These are phyloP conservation scores for Eulemur rufifrons DNA, from an alignment of 2,113 vertebrate genomes.

Conservation along the genomic window DNA sequence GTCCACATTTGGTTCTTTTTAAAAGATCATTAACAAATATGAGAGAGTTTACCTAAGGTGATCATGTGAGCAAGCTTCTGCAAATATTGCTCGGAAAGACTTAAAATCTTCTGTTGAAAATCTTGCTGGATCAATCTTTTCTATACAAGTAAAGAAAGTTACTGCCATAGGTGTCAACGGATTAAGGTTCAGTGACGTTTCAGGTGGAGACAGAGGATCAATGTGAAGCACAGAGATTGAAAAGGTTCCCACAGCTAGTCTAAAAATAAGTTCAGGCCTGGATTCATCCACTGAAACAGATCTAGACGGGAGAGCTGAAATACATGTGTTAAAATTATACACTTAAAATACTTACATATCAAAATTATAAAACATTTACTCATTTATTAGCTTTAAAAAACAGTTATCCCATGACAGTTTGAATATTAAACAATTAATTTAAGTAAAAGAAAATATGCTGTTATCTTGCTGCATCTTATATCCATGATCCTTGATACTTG, in stretches of 20 bases:
- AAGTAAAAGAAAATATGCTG: not conserved
- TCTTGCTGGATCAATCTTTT: conserved; percentile 86
- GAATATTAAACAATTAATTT: not conserved
- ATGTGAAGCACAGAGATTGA: conserved; percentile 96
- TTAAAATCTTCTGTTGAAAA: conserved; percentile 89
- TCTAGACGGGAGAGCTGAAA: conserved; percentile 93
- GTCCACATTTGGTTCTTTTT: not conserved
- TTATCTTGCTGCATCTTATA: not conserved
- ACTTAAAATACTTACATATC: not conserved
- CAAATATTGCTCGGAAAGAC: conserved; percentile 90
- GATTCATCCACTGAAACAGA: conserved; percentile 94
- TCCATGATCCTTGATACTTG: not conserved
- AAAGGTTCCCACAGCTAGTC: conserved; percentile 89
- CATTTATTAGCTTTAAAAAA: not conserved
- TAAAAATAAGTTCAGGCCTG: conserved; percentile 94
- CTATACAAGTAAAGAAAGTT: conserved; percentile 92
- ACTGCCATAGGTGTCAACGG: conserved; percentile 92
- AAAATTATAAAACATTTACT: conserved; percentile 14
- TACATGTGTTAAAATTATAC: conserved; percentile 62
- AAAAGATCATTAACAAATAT: conserved; percentile 60
- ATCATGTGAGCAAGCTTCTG: conserved; percentile 96
- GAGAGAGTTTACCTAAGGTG: conserved; percentile 92
- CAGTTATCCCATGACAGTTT: not conserved
- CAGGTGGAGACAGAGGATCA: conserved; percentile 94
- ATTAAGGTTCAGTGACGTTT: conserved; percentile 88